Percentiles rank a stretch among this genome's conserved stretches.
These are phyloP conservation scores for Lophochroa leadbeateri DNA, from an alignment of 2,113 vertebrate genomes.

Conservation along the genomic window DNA sequence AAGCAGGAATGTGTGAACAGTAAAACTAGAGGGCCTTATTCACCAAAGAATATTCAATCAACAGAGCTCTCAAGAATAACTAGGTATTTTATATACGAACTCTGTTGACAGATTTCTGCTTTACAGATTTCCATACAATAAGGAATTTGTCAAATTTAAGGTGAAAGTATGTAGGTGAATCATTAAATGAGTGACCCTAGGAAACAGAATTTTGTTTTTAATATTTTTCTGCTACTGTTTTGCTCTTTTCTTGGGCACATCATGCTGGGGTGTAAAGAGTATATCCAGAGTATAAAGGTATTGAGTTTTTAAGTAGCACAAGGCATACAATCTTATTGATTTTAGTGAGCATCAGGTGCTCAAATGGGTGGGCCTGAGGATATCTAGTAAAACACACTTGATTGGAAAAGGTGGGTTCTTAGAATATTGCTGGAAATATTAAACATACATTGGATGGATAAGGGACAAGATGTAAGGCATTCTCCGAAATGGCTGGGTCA, in stretches of 20 bases:
- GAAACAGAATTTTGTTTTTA: not conserved
- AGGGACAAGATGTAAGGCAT: not conserved
- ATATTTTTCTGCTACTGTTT: not conserved
- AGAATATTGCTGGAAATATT: not conserved
- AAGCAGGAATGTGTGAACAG: not conserved
- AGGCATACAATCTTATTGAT: not conserved
- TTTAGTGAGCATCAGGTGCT: not conserved
- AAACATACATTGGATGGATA: not conserved
- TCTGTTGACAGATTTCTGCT: not conserved
- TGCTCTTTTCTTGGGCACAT: not conserved
- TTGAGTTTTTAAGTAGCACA: not conserved
- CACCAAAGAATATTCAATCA: constrained; percentile 42
- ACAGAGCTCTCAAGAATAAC: not conserved
- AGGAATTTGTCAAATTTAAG: not conserved
- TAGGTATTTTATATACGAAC: not conserved
- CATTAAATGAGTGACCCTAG: not conserved
- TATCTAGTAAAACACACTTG: not conserved
- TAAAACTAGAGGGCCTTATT: not conserved
- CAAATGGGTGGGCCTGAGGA: not conserved
- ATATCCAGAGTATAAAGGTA: not conserved
- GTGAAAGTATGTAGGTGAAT: not conserved
- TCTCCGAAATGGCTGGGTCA: not conserved
- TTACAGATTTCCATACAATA: not conserved
- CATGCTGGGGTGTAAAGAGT: not conserved
- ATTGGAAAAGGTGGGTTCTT: not conserved